Conservation (phyloP, 37 sponge, comb jelly and placozoan species). For the Aphrocallistes beatrix region DNA sequence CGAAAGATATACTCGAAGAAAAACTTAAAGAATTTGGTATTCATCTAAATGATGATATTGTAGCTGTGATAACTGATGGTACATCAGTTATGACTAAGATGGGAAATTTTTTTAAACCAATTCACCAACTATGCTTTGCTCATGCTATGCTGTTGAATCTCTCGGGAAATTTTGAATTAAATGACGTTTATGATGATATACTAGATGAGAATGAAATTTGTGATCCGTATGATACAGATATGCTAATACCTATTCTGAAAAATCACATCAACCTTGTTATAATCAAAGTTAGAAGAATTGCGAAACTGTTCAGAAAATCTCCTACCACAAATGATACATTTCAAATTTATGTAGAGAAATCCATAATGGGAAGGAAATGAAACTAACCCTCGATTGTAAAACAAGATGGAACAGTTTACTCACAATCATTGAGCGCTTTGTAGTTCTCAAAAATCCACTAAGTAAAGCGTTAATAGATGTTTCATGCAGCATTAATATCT, state of each 20-base stretch:
- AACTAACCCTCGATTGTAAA: constrained; percentile 16
- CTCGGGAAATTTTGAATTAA: neutral
- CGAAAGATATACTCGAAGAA: neutral
- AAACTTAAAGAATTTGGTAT: constrained; percentile 2
- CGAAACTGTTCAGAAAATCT: neutral
- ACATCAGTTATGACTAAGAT: constrained; percentile 9
- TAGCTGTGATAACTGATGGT: constrained; percentile 17
- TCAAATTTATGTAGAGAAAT: neutral
- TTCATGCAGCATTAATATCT: neutral
- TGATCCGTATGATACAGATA: constrained; percentile 14
- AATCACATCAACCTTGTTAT: neutral
- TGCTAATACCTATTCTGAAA: neutral
- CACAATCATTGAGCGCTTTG: constrained; percentile 3
- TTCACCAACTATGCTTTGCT: constrained; percentile 6
- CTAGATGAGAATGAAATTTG: constrained; percentile 12
- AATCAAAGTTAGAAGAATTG: neutral
- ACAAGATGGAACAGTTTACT: constrained; percentile 4
- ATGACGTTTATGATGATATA: neutral
- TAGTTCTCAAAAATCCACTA: neutral
- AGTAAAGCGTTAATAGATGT: constrained; percentile 14
- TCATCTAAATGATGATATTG: constrained; percentile 2
- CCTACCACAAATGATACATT: neutral
- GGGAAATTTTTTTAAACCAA: neutral
- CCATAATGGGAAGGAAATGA: neutral
- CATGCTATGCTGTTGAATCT: constrained; percentile 6